Evolutionary conservation across 64 coral and sea anemone genomes (phyloP), one percentile per base, ranked within the genome.

Genomic region (Montipora foliosa): DNA sequence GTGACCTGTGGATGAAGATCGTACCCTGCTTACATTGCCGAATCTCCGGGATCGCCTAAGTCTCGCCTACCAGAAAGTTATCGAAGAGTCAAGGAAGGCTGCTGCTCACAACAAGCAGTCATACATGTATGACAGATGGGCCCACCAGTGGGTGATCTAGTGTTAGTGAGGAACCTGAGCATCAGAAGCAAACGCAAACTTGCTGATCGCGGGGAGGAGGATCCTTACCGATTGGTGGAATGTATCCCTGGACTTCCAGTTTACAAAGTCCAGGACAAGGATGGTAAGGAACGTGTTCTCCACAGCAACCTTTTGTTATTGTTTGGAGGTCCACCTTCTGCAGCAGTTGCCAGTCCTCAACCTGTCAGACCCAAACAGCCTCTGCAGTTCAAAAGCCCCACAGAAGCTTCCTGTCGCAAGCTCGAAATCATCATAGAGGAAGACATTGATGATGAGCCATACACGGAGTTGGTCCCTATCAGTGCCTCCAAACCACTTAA

Each of bases 11-110:
- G 25, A 25, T 25, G 25, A 25, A 25, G 25, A 25, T 25, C 25
- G 25, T 25, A 25, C 25, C 25, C 25, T 29, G 87, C 84, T 64
- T 94, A 88, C 78, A 70, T 74, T 53, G 49, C 67, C 1, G 24
- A 80, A 67, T 88, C 25, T 94, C 13, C 76, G 77, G 7, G 84
- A 76, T 58, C 61, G 77, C 12, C 62, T 94, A 2, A 19, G 71
- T 20, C 71, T 88, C 51, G 92, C 92, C 3, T 75, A 94, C 47
- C 7, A 37, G 75, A 44, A 77, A 25, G 25, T 25, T 25, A 25
- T 25, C 25, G 25, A 25, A 25, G 25, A 25, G 25, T 25, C 25
- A 25, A 25, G 25, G 25, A 25, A 25, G 25, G 0, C 25, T 25
- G 25, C 25, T 25, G 0, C 25, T 1, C 25, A 1, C 25, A 25